A percentile compares a stretch with the other conserved stretches of the same genome.
phyloP scores from a whole-genome alignment of 2,797 vertebrate species.

The Pangasius mekongensis region DNA sequence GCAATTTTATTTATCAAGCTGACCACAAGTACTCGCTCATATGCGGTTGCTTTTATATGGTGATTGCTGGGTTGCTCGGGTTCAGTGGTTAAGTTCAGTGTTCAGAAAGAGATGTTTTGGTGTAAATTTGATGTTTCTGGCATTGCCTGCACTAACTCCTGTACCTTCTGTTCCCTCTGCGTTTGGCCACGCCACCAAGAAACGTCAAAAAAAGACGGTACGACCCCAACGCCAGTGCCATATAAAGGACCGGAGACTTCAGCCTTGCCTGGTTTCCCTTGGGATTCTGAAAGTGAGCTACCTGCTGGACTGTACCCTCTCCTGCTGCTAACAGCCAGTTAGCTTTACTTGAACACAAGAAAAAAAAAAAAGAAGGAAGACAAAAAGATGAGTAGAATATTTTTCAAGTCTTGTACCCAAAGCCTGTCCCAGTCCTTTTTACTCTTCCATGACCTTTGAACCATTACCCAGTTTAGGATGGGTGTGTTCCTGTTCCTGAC shows the following conservation, averaged over 20 bases:
- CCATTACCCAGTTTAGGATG: constrained; percentile 33
- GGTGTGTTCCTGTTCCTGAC: constrained; percentile 43
- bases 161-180: constrained; percentile 63
- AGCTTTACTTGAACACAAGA: constrained; percentile 63
- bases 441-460: constrained; percentile 25
- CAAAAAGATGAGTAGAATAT: constrained; percentile 43
- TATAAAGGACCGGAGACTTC: constrained; percentile 72
- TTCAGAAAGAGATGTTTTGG: constrained; percentile 40
- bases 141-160: constrained; percentile 56
- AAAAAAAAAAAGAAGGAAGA: constrained; percentile 43
- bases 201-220: constrained; percentile 91
- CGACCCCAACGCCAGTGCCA: constrained; percentile 82
- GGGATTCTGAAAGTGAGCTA: constrained; percentile 57
- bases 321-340: constrained; percentile 58
- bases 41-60: background rate
- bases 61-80: constrained; percentile 52
- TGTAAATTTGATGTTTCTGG: constrained; percentile 45
- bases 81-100: constrained; percentile 40
- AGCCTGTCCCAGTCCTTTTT: constrained; percentile 20
- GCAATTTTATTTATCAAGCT: background rate
- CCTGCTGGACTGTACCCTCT: constrained; percentile 65
- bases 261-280: constrained; percentile 67
- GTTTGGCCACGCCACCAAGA: constrained; percentile 73
- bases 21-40: background rate
- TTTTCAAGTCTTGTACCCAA: constrained; percentile 54